Conservation (phyloP, 2,113 vertebrate species). For the Pygoscelis antarcticus region DNA sequence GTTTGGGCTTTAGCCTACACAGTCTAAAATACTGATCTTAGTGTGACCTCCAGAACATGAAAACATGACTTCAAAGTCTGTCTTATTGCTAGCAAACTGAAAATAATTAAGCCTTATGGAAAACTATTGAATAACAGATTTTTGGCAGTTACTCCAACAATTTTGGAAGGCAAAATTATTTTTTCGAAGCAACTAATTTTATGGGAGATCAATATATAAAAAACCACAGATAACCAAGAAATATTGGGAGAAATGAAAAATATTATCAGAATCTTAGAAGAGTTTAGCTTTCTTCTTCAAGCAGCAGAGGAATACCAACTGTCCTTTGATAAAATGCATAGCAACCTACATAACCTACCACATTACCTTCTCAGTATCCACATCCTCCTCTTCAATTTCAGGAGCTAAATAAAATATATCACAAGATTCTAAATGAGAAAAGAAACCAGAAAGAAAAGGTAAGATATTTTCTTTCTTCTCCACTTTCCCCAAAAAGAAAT, state of each 20-base stretch:
- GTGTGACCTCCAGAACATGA: not conserved
- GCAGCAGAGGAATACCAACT: not conserved
- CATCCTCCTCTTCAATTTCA: conserved; percentile 84
- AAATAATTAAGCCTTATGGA: not conserved
- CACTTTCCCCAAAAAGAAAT: not conserved
- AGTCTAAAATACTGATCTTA: not conserved
- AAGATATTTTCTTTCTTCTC: not conserved
- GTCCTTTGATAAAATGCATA: not conserved
- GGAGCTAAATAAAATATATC: conserved; percentile 88
- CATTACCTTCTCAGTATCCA: conserved; percentile 87
- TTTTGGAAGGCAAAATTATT: not conserved
- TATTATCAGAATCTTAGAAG: not conserved
- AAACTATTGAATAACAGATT: not conserved
- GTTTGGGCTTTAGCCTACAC: not conserved
- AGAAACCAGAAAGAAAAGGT: conserved; percentile 27
- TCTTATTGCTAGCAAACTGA: not conserved
- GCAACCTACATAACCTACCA: not conserved
- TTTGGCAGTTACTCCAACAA: not conserved
- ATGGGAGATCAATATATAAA: not conserved
- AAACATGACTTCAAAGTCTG: not conserved
- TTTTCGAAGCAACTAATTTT: not conserved
- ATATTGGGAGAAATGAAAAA: not conserved
- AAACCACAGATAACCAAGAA: not conserved
- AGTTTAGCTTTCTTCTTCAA: not conserved
- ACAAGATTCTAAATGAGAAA: conserved; percentile 69